These are phyloP conservation scores for Gephyroberyx darwinii DNA, from an alignment of 2,797 vertebrate species.

Conservation along the genomic window DNA sequence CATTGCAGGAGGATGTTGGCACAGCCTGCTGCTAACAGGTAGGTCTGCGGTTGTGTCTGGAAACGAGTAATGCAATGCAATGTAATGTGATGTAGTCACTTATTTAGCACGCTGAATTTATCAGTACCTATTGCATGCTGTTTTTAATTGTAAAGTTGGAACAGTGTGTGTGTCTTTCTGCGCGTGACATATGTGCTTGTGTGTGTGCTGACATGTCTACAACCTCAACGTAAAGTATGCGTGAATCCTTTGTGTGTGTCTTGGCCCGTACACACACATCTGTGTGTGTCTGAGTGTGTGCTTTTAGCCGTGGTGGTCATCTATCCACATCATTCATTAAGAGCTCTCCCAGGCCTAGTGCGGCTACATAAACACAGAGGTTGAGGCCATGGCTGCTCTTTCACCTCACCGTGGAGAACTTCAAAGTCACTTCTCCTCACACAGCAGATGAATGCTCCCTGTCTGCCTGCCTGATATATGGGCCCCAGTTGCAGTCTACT, in stretches of 20 bases:
- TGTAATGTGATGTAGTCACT: neutral
- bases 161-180: conserved; percentile 2
- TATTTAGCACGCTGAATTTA: neutral
- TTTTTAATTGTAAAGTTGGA: neutral
- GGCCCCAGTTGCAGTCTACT: conserved; percentile 67
- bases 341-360: conserved; percentile 76
- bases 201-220: conserved; percentile 41
- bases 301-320: conserved; percentile 70
- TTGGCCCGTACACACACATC: conserved; percentile 61
- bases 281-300: conserved; percentile 57
- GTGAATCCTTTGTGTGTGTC: conserved; percentile 59
- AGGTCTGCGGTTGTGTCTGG: conserved; percentile 17
- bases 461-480: conserved; percentile 78
- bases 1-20: conserved; percentile 61
- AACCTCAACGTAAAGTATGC: conserved; percentile 45
- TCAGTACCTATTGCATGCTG: conserved; percentile 1
- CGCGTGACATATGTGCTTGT: conserved; percentile 5
- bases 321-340: conserved; percentile 80
- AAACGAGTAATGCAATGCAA: neutral
- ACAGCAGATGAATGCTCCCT: conserved; percentile 77
- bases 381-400: conserved; percentile 80
- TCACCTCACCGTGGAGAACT: conserved; percentile 80
- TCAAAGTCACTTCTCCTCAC: conserved; percentile 80
- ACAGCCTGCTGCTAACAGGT: conserved; percentile 71
- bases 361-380: conserved; percentile 81